A percentile compares a stretch with the other conserved stretches of the same genome.
Conservation (phyloP, 2,888 invertebrate species). For the Clitarchus hookeri region DNA sequence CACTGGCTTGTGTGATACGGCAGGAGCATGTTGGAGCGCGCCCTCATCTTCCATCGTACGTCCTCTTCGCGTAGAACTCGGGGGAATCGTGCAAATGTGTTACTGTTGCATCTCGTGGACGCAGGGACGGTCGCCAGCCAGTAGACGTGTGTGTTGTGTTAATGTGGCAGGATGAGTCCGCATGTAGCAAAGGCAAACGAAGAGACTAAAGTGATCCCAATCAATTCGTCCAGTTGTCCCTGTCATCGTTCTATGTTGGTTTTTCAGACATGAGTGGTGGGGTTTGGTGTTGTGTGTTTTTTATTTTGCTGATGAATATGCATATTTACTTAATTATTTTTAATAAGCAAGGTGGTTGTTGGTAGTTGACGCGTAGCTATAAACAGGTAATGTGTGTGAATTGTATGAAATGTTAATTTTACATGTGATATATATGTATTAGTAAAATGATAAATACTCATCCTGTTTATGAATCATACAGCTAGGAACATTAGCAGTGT, state of each 20-base stretch:
- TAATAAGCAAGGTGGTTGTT: not conserved
- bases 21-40: not conserved
- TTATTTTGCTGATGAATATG: not conserved
- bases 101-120: too few species aligned
- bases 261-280: not conserved
- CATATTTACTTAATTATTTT: slow-evolving; percentile 8
- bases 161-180: not conserved
- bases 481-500: not conserved
- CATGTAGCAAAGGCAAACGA: not conserved
- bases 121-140: too few species aligned
- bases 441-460: not conserved
- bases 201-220: not conserved
- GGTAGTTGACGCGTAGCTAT: not conserved
- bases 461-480: not conserved
- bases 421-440: not conserved
- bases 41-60: too few species aligned
- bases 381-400: not conserved
- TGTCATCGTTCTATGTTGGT: not conserved
- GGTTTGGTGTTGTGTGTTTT: not conserved
- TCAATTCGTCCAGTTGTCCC: not conserved
- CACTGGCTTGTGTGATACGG: not conserved
- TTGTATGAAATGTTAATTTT: not conserved
- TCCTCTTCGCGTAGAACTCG: not conserved
- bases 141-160: too few species aligned
- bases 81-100: not conserved